Percentiles rank a stretch among this genome's conserved stretches.
phyloP scores from a whole-genome alignment of 1,140 invertebrate species.

The Drosophila murphyi region DNA sequence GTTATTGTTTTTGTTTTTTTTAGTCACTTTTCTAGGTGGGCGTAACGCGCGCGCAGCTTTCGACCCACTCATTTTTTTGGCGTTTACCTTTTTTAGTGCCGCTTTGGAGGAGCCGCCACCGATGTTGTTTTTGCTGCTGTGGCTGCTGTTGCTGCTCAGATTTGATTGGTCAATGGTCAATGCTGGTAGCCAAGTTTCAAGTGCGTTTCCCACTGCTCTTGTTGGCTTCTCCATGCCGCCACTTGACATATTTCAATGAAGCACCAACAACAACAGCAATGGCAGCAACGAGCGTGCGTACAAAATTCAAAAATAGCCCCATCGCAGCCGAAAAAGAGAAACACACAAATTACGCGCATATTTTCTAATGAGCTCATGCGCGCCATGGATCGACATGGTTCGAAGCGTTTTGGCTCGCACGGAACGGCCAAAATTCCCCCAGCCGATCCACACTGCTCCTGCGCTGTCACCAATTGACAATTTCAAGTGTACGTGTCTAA shows the following conservation, averaged over 20 bases:
- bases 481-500: slow-evolving; percentile 31
- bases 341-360: slow-evolving; percentile 80
- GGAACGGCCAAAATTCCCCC: slow-evolving; percentile 37
- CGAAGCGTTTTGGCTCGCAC: slow-evolving; percentile 52
- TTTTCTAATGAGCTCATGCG: slow-evolving; percentile 81
- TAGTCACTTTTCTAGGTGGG: slow-evolving; percentile 50
- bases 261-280: slow-evolving; percentile 28
- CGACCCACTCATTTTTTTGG: slow-evolving; percentile 56
- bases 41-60: slow-evolving; percentile 65
- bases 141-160: slow-evolving; percentile 31
- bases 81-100: slow-evolving; percentile 68
- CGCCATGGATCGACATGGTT: slow-evolving; percentile 69
- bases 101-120: slow-evolving; percentile 55
- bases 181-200: slow-evolving; percentile 68
- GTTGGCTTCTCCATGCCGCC: slow-evolving; percentile 34
- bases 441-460: neutral
- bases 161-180: slow-evolving; percentile 73
- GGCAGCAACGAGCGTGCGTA: neutral
- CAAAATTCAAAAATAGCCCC: slow-evolving; percentile 58
- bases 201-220: slow-evolving; percentile 40
- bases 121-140: neutral
- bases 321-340: slow-evolving; percentile 18
- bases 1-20: slow-evolving; percentile 61
- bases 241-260: slow-evolving; percentile 76
- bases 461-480: slow-evolving; percentile 23